A percentile compares a stretch with the other conserved stretches of the same genome.
These are phyloP conservation scores for Melieria crassipennis DNA, from an alignment of 2,888 invertebrate species.

Conservation along the genomic window DNA sequence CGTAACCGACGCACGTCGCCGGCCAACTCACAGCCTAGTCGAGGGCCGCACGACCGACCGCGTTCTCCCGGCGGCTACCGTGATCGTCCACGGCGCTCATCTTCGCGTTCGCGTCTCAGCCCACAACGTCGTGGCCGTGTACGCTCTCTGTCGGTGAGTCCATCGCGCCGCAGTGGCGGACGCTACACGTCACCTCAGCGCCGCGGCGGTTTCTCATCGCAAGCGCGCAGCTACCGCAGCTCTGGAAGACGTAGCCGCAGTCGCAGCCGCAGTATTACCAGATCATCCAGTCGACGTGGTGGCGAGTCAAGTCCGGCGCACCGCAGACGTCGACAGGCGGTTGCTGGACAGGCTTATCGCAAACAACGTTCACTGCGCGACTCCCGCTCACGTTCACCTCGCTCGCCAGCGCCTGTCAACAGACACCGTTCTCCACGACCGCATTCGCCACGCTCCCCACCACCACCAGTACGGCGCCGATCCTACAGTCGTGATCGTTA, in stretches of 20 bases:
- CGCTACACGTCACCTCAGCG: conserved; percentile 45
- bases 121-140: conserved; percentile 44
- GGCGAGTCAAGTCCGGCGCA: conserved; percentile 44
- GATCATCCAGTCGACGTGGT: conserved; percentile 42
- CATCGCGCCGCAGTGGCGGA: conserved; percentile 45
- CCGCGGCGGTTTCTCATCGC: conserved; percentile 32
- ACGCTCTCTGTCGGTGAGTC: conserved; percentile 50
- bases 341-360: conserved; percentile 1
- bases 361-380: conserved; percentile 39
- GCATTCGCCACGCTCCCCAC: conserved; percentile 53
- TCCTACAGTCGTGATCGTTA: conserved; percentile 57
- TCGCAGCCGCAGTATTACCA: conserved; percentile 53
- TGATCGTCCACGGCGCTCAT: conserved; percentile 45
- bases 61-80: conserved; percentile 42
- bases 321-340: conserved; percentile 42
- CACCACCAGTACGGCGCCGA: conserved; percentile 44
- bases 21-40: conserved; percentile 15
- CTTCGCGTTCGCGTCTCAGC: conserved; percentile 47
- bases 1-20: conserved; percentile 41
- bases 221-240: conserved; percentile 26
- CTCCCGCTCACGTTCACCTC: conserved; percentile 42
- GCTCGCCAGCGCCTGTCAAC: conserved; percentile 24
- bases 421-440: conserved; percentile 18
- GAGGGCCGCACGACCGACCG: conserved; percentile 33
- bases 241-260: conserved; percentile 51